Base-by-base conservation (phyloP, 2,113 vertebrate species). In the Cyanocitta stelleri region DNA sequence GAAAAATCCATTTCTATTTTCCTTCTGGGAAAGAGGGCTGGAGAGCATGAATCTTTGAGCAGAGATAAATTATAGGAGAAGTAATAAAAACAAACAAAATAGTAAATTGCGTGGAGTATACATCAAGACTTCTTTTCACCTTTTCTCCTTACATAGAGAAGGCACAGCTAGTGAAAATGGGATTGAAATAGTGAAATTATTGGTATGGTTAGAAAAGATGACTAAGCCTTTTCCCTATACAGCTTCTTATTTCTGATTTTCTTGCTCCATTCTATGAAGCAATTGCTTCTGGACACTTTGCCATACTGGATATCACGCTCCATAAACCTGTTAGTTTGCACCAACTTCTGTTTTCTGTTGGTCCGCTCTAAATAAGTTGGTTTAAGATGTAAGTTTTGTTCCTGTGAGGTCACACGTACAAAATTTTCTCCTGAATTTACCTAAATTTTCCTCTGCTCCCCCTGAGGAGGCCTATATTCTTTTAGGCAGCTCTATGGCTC, bases 1-100 rank as follows among this genome's bases (percentile, higher is more conserved):
- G 77, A 91, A 97, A 93, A 95, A 95, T 96, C 94, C 48, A 90
- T 90, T 92, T 92, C 79, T 81, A 37, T 93, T 90, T 93, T 95
- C 64, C 88, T 86, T 56, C 19, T 74, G 76, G 72, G 86, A 95
- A 90, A 80, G 72, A 55, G 30, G 44, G 4, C 48, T 93, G 59
- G 46, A 90, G 21, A 87, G 4, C 46, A 82, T 87, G 79, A 94
- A 93, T 91, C 78, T 91, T 76, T 54, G 29, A 94, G n/a, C 24
- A 82, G 67, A 62, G 32, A 39, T 33, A 91, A 90, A 90, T 85
- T 94, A 94, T 39, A 74, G 66, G 58, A 85, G 46, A 96, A 91
- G 48, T 88, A 91, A 95, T 82, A 95, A 93, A 96, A 89, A 3
- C 51, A 87, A 91, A 82, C 46, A 93, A 93, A 91, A 80, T 13